Evolutionary conservation across 1,140 invertebrate species (phyloP).

Genomic region (Pteromalus puparum): DNA sequence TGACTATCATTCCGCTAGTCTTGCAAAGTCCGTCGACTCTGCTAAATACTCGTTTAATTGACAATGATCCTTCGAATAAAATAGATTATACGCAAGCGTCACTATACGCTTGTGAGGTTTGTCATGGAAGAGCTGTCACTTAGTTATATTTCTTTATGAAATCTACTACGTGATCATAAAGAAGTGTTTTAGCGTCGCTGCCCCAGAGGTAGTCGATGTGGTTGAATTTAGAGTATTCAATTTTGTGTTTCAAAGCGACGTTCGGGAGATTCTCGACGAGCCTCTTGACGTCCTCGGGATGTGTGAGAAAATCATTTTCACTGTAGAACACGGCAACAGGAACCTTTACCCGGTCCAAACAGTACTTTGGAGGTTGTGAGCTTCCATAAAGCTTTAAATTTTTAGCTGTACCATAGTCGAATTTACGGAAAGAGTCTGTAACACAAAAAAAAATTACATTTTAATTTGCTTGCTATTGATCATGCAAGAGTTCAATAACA

Average conservation of each 20-base stretch:
- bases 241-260: constrained; percentile 65
- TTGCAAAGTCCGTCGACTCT: not conserved
- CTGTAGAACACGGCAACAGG: constrained; percentile 84
- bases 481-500: not conserved
- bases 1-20: constrained; percentile 12
- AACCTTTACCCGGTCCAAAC: constrained; percentile 73
- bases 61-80: constrained; percentile 11
- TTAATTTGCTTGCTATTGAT: not conserved
- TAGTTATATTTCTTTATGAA: constrained; percentile 54
- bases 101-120: constrained; percentile 32
- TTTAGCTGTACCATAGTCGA: constrained; percentile 73
- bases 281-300: constrained; percentile 77
- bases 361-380: constrained; percentile 73
- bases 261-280: constrained; percentile 77
- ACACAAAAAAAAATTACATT: constrained; percentile 45
- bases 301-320: constrained; percentile 83
- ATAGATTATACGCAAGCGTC: constrained; percentile 28
- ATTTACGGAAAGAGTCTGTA: constrained; percentile 74
- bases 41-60: constrained; percentile 32
- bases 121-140: constrained; percentile 45
- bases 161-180: constrained; percentile 68
- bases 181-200: constrained; percentile 66
- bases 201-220: constrained; percentile 76
- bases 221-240: constrained; percentile 72
- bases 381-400: constrained; percentile 75